phyloP scores from a whole-genome alignment of 1,140 invertebrate genomes.

The Bombus consobrinus region DNA sequence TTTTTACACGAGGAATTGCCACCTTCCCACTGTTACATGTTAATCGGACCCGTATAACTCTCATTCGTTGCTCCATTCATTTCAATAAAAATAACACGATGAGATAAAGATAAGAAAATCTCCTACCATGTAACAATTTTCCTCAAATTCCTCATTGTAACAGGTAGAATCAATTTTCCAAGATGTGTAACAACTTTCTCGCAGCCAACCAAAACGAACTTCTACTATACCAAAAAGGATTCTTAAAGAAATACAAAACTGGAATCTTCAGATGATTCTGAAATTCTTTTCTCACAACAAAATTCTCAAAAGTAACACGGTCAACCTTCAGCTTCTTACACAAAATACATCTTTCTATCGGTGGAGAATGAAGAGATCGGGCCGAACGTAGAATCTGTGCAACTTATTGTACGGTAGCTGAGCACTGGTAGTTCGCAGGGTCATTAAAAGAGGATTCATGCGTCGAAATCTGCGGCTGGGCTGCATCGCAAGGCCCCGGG shows the following conservation, averaged over 20 bases:
- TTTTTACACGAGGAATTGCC: too few relatives aligned
- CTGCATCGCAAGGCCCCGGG: conserved; percentile 41
- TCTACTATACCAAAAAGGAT: too few relatives aligned
- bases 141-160: too few relatives aligned
- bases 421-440: not conserved
- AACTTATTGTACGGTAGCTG: conserved; percentile 25
- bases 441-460: conserved; percentile 48
- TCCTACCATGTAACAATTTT: too few relatives aligned
- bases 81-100: not conserved
- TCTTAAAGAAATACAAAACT: not conserved
- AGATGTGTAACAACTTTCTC: too few relatives aligned
- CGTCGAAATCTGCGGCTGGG: conserved; percentile 12
- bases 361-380: not conserved
- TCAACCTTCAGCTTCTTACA: not conserved
- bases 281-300: not conserved
- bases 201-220: too few relatives aligned
- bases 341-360: not conserved
- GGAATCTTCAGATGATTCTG: not conserved
- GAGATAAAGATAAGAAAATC: too few relatives aligned
- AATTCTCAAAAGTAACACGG: not conserved
- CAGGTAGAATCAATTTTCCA: too few relatives aligned
- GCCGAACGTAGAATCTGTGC: not conserved
- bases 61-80: not conserved
- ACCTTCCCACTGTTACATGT: too few relatives aligned
- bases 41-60: too few relatives aligned